Base-by-base conservation (phyloP, 2,113 vertebrate genomes). In the Dunckerocampus dactyliophorus region DNA sequence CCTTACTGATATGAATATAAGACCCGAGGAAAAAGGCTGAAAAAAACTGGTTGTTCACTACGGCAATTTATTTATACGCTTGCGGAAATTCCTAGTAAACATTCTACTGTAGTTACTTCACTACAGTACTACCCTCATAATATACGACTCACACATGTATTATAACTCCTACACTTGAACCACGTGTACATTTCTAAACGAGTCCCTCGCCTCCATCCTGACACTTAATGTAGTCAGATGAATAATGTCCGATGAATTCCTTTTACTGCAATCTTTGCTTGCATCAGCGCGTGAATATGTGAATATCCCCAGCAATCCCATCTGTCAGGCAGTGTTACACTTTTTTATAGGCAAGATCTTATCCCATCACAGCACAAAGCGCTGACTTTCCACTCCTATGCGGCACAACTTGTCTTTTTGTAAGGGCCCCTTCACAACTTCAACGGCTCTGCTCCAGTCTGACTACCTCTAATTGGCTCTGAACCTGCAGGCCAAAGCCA, bases 381-480 rank as follows among this genome's bases (percentile, higher is more conserved):
- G 69, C 49, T 11, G 42, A 48, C 48, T 63, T 62, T 64, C 51
- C 59, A 62, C 63, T 64, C 51, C 50, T 31, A 67, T 61, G 63
- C 68, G 67, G 62, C 28, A 11, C 62, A 63, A 60, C 39, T 19
- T 66, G 59, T 20, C 62, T 63, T 79, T 69, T 69, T 58, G 61
- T 78, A 69, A 62, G n/a, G n/a, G 69, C 61, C 71, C 77, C 69
- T 68, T 87, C 81, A 76, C 62, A 77, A 60, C 59, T 66, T 63
- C 65, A 77, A 45, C 52, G 8, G 64, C 68, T 79, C 75, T 59
- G 67, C 71, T 62, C 47, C 59, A 67, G 45, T 74, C 75, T 73
- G 80, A 77, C 74, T 59, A 65, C 60, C 56, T 85, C 65, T 84
- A 85, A 89, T 87, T 88, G 85, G 74, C 55, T 59, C 52, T 42